Evolutionary conservation across 2,888 invertebrate species (phyloP), one percentile per base, ranked within the genome.

Genomic region (Tetragnatha montana): DNA sequence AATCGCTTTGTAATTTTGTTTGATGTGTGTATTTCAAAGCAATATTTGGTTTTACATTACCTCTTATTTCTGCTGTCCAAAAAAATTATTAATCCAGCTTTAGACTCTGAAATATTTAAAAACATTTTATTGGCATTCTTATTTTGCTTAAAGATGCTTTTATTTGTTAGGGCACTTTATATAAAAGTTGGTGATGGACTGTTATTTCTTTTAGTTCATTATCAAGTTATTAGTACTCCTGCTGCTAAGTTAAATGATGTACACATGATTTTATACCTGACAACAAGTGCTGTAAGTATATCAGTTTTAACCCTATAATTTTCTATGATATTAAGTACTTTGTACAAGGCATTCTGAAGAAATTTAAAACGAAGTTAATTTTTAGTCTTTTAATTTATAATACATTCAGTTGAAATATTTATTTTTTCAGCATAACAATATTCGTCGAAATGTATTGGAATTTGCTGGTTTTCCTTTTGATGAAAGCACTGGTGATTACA

Each of bases 181-280:
- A 4, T 35, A 4, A 35, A 35, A 35, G 35, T 35, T 35, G 35
- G 35, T 35, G 35, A 35, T 35, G 4, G 35, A 35, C 35, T 8
- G n/a, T 19, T 73, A 73, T 71, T 76, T 76, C 2, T 50, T 83
- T 2, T 21, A 90, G 90, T 90, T 84, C 87, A 90, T 21, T 90
- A 90, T 22, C 90, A 90, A 81, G 90, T 90, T 10, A 90, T 90
- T 22, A 90, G 75, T 79, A 87, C 90, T 21, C 87, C 87, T 73
- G 90, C 87, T 50, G 84, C 69, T 21, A 90, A 90, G 84, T 17
- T 90, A 8, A 84, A 73, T 80, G 90, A 90, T 84, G 87, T 90
- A 1, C 90, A 90, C 35, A 90, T 90, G 90, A 90, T 90, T 68
- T 60, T 90, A 21, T 90, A 87, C 47, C 19, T 90, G 12, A 87